Percentiles rank a stretch among this genome's conserved stretches.
Evolutionary conservation across 2,888 invertebrate species (phyloP).

Genomic region (Cheilosia vernalis): DNA sequence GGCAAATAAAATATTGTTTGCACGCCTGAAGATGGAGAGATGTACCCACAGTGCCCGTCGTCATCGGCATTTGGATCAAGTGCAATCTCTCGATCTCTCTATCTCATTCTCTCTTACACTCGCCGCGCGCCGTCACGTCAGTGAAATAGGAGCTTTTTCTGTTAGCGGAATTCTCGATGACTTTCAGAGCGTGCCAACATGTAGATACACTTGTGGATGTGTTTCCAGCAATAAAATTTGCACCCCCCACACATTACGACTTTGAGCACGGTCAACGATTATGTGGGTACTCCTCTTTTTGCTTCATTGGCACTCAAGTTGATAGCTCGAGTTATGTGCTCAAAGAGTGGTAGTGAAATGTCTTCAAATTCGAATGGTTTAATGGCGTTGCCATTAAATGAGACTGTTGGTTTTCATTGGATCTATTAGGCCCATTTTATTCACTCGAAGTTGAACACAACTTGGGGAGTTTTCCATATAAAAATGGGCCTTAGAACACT

Average conservation of each 20-base stretch:
- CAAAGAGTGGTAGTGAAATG: slow-evolving; percentile 33
- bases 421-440: too few species aligned
- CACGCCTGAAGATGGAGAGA: slow-evolving; percentile 49
- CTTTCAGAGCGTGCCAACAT: slow-evolving; percentile 68
- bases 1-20: slow-evolving; percentile 31
- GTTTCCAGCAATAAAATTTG: slow-evolving; percentile 50
- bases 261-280: slow-evolving; percentile 63
- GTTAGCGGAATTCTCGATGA: slow-evolving; percentile 53
- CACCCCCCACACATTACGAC: slow-evolving; percentile 44
- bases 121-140: neutral
- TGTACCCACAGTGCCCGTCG: slow-evolving; percentile 21
- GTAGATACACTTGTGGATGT: slow-evolving; percentile 1
- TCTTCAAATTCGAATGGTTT: slow-evolving; percentile 23
- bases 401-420: neutral
- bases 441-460: too few species aligned
- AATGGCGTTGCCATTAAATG: neutral
- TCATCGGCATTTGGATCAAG: slow-evolving; percentile 71
- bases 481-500: too few species aligned
- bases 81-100: slow-evolving; percentile 37
- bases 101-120: slow-evolving; percentile 12
- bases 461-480: too few species aligned
- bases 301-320: slow-evolving; percentile 45
- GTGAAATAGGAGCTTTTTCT: slow-evolving; percentile 66
- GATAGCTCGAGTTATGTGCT: slow-evolving; percentile 53
- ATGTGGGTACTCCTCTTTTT: slow-evolving; percentile 23